Evolutionary conservation across 2,797 vertebrate species (phyloP).

Genomic region (Sebastolobus altivelis): DNA sequence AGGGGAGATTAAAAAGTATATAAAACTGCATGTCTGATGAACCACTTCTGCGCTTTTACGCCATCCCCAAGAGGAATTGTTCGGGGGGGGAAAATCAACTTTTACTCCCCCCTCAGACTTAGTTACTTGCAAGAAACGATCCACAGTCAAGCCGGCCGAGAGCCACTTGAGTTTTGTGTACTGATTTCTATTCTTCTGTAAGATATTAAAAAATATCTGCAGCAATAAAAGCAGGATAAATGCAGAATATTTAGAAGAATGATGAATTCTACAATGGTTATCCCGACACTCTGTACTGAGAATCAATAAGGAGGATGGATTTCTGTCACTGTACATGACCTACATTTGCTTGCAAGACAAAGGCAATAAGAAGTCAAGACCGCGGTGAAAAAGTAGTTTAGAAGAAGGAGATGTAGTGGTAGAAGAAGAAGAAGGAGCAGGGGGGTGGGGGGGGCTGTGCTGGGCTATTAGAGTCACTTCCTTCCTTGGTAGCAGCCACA

Average conservation of each 20-base stretch:
- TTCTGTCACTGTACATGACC: slow-evolving; percentile 59
- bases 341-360: slow-evolving; percentile 64
- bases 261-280: slow-evolving; percentile 14
- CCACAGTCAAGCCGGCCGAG: background rate
- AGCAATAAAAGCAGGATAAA: slow-evolving; percentile 3
- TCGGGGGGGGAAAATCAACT: slow-evolving; percentile 9
- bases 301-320: slow-evolving; percentile 30
- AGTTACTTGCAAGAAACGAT: slow-evolving; percentile 19
- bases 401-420: slow-evolving; percentile 45
- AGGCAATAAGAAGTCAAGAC: slow-evolving; percentile 61
- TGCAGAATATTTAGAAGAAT: slow-evolving; percentile 11
- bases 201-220: slow-evolving; percentile 12
- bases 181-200: slow-evolving; percentile 12
- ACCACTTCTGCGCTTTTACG: slow-evolving; percentile 17
- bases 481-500: slow-evolving; percentile 76
- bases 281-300: background rate
- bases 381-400: slow-evolving; percentile 62
- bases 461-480: slow-evolving; percentile 84
- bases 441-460: slow-evolving; percentile 24
- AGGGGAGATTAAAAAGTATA: slow-evolving; percentile 18
- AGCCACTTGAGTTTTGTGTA: slow-evolving; percentile 10
- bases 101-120: slow-evolving; percentile 5
- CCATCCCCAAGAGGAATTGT: slow-evolving; percentile 20
- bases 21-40: slow-evolving; percentile 7
- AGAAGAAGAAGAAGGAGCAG: slow-evolving; percentile 39